These are phyloP conservation scores for Thripadectes ignobilis DNA, from an alignment of 2,797 vertebrate genomes.

Conservation along the genomic window DNA sequence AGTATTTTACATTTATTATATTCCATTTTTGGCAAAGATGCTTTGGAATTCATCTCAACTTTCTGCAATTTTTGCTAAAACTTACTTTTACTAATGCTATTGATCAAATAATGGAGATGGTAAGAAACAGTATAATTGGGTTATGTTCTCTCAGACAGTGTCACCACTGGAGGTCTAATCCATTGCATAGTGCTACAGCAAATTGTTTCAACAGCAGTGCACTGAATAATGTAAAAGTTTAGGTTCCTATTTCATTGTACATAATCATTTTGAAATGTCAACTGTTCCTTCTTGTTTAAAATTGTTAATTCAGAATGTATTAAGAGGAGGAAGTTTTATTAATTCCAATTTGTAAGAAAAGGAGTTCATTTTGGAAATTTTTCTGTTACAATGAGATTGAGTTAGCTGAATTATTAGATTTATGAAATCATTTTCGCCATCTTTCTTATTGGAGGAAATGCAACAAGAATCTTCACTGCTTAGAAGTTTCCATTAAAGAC, in stretches of 20 bases:
- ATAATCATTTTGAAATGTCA: slow-evolving; percentile 32
- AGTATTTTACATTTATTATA: not conserved
- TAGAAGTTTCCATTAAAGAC: not conserved
- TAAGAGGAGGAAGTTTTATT: slow-evolving; percentile 34
- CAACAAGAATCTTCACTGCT: not conserved
- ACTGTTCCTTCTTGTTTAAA: not conserved
- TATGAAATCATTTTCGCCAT: not conserved
- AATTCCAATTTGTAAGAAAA: slow-evolving; percentile 42
- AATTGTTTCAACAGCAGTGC: slow-evolving; percentile 3
- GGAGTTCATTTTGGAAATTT: slow-evolving; percentile 1
- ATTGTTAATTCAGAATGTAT: slow-evolving; percentile 42
- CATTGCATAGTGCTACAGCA: not conserved
- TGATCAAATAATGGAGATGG: not conserved
- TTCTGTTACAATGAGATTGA: not conserved
- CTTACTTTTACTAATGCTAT: slow-evolving; percentile 2
- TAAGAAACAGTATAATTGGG: not conserved
- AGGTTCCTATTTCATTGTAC: not conserved
- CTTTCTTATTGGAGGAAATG: not conserved
- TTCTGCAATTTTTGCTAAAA: not conserved
- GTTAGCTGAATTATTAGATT: not conserved
- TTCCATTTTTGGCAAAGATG: not conserved
- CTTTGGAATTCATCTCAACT: not conserved
- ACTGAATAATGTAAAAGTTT: not conserved
- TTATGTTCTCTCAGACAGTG: not conserved
- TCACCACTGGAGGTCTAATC: not conserved